Conservation (phyloP, 2,888 invertebrate species). For the Enoplolaimus lenunculus region DNA sequence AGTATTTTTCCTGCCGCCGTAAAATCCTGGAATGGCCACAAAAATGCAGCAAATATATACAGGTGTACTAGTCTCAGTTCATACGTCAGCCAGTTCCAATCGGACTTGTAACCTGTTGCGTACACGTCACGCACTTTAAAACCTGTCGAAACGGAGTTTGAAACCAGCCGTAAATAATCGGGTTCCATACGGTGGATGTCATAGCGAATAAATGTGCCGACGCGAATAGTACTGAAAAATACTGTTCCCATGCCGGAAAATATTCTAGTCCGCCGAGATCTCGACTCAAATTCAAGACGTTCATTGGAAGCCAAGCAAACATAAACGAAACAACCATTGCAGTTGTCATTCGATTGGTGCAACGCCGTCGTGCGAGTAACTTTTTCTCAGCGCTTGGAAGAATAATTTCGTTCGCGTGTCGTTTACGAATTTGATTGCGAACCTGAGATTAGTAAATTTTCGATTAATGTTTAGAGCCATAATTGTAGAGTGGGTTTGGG, state of each 20-base stretch:
- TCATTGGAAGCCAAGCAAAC: conserved; percentile 15
- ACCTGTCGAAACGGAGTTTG: conserved; percentile 15
- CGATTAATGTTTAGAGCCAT: background rate
- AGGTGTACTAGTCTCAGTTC: no score
- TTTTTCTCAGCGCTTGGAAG: background rate
- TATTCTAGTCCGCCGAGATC: background rate
- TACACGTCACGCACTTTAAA: background rate
- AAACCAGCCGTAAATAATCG: conserved; percentile 23
- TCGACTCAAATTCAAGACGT: background rate
- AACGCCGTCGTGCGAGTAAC: background rate
- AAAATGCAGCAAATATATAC: no score
- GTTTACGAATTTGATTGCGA: background rate
- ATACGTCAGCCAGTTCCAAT: no score
- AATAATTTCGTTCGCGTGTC: background rate
- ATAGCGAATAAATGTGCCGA: conserved; percentile 18
- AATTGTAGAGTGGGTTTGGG: background rate
- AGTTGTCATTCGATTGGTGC: conserved; percentile 16
- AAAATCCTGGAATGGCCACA: no score
- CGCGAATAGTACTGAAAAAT: conserved; percentile 3
- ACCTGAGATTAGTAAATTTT: no score
- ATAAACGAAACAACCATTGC: conserved; percentile 9
- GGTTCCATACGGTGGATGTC: conserved; percentile 20
- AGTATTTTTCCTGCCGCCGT: no score
- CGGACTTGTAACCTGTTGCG: no score
- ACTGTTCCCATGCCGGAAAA: background rate